These are phyloP conservation scores for Emmelina monodactyla DNA, from an alignment of 2,888 invertebrate species.

Conservation along the genomic window DNA sequence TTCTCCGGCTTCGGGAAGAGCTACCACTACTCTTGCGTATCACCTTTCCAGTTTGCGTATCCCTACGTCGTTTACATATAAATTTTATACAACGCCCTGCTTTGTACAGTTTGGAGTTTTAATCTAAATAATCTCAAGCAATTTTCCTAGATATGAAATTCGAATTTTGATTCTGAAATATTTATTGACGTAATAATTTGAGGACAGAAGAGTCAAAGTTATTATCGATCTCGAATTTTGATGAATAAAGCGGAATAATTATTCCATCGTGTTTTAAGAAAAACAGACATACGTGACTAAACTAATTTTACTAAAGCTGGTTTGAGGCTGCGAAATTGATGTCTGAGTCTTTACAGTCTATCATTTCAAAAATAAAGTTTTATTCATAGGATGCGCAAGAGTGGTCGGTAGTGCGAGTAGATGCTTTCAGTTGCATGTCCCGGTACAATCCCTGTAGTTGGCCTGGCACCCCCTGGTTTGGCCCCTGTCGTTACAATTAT, in stretches of 20 bases:
- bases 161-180: slow-evolving; percentile 1
- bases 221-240: neutral
- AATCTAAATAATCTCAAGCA: neutral
- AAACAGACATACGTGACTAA: too few species aligned
- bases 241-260: too few species aligned
- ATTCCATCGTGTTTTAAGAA: too few species aligned
- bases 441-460: slow-evolving; percentile 54
- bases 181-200: neutral
- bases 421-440: slow-evolving; percentile 42
- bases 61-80: slow-evolving; percentile 58
- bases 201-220: neutral
- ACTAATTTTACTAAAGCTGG: too few species aligned
- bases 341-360: too few species aligned
- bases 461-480: slow-evolving; percentile 65
- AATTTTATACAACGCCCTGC: too few species aligned
- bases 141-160: slow-evolving; percentile 4
- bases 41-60: slow-evolving; percentile 58
- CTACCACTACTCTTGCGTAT: slow-evolving; percentile 64
- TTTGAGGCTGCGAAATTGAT: too few species aligned
- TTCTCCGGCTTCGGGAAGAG: slow-evolving; percentile 61
- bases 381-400: slow-evolving; percentile 19
- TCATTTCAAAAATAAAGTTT: neutral
- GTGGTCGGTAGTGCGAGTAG: slow-evolving; percentile 22
- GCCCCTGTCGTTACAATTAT: slow-evolving; percentile 49
- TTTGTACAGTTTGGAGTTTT: neutral